Base-by-base conservation (phyloP, 1,140 invertebrate genomes). In the Mamestra configurata region DNA sequence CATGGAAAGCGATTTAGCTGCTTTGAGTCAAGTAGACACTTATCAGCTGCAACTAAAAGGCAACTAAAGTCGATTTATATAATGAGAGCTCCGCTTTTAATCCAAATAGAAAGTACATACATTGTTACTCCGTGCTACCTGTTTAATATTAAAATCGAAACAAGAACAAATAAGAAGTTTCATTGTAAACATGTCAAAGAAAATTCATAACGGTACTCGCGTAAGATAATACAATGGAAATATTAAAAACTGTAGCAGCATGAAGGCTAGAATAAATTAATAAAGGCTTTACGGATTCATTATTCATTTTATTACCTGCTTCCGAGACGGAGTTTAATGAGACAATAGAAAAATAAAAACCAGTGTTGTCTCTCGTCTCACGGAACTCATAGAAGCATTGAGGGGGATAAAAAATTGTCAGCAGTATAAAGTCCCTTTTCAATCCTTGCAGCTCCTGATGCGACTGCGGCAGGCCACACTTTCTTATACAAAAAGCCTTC, bases 371-470 rank as follows among this genome's bases (percentile, higher is more conserved):
- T 37, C 59, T 64, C 59, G 59, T 66, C 35, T 66, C 24, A 4
- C 61, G 57, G 31, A 31, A 31, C 24, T 31, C 24, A 37, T 61
- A 66, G 35, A 37, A 66, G 40, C 35, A 40, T 66, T 20, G 35
- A 66, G 18, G 15, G 35, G 18, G 10, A 66, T 11, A 13, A 31
- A 66, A 40, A 20, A 40, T 66, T 66, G 31, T 35, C 59, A 8
- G 61, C 18, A 43, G 35, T 18, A 64, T n/a, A 66, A 66, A 40
- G 35, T 66, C 61, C 61, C 18, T 66, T 66, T 66, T 66, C 35
- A 66, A 66, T 40, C 61, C 35, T 20, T 22, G 35, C 35, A 18
- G 20, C 35, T 40, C 10, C 15, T 40, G 35, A 20, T 64, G 31
- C n/a, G 27, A 37, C 15, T 37, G 20, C 6, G 53, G 27, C 2